These are phyloP conservation scores for Thymelicus sylvestris DNA, from an alignment of 2,888 invertebrate species.

Conservation along the genomic window DNA sequence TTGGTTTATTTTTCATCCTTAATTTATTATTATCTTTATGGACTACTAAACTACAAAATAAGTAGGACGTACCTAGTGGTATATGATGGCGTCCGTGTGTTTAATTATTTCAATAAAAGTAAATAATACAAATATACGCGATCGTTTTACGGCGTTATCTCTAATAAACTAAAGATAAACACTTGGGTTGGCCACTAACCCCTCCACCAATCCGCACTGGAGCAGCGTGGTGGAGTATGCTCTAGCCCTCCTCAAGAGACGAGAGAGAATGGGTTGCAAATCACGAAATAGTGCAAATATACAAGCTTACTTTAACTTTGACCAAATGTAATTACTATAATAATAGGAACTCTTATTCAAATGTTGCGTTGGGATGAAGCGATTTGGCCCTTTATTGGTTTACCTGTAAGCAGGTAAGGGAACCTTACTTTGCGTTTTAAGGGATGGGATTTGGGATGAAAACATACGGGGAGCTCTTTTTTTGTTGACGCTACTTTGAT, in stretches of 20 bases:
- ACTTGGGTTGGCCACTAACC: too few species aligned
- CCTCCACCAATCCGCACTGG: too few species aligned
- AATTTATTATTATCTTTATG: background rate
- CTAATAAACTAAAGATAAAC: too few species aligned
- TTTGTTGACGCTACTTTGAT: background rate
- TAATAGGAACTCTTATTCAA: slow-evolving; percentile 15
- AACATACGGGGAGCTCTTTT: slow-evolving; percentile 7
- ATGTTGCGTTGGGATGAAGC: slow-evolving; percentile 34
- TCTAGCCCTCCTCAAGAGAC: too few species aligned
- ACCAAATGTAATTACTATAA: slow-evolving; percentile 24
- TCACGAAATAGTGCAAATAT: background rate
- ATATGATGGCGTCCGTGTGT: too few species aligned
- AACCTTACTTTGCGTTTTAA: slow-evolving; percentile 25
- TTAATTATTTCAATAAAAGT: too few species aligned
- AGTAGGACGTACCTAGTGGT: too few species aligned
- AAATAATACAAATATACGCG: too few species aligned
- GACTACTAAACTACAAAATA: too few species aligned
- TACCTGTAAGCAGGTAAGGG: slow-evolving; percentile 29
- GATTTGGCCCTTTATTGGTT: slow-evolving; percentile 32
- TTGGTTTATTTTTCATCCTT: background rate
- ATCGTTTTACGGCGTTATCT: too few species aligned
- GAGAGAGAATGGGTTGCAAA: too few species aligned
- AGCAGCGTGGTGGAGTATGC: too few species aligned
- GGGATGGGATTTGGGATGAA: slow-evolving; percentile 24
- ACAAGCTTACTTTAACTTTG: background rate